Evolutionary conservation across 2,113 vertebrate genomes (phyloP).

Genomic region (Balaenoptera acutorostrata): DNA sequence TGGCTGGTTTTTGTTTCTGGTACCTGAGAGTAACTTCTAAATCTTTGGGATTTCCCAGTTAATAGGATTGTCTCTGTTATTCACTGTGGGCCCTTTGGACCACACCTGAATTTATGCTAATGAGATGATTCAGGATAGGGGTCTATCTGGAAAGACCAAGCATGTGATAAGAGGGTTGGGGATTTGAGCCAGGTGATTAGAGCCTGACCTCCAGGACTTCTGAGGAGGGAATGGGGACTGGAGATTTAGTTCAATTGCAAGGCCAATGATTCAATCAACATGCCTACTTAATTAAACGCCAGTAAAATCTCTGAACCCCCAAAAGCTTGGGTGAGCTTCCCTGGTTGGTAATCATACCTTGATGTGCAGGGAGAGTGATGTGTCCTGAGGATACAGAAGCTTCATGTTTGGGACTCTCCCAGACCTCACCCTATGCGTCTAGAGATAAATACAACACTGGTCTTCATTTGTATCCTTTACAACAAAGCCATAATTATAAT

Average conservation of each 20-base stretch:
- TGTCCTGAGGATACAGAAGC: not conserved
- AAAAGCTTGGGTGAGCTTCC: not conserved
- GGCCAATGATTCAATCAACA: not conserved
- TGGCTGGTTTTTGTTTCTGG: not conserved
- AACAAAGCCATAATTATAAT: not conserved
- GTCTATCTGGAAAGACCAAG: not conserved
- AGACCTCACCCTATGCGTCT: not conserved
- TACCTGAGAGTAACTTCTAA: not conserved
- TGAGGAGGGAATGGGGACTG: not conserved
- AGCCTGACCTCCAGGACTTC: not conserved
- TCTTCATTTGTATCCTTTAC: not conserved
- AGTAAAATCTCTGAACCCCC: not conserved
- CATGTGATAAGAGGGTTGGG: not conserved
- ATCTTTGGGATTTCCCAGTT: not conserved
- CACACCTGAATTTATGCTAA: not conserved
- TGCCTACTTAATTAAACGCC: not conserved
- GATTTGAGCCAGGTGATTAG: not conserved
- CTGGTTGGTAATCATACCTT: not conserved
- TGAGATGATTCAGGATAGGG: not conserved
- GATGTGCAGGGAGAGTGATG: not conserved
- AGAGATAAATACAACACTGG: not conserved
- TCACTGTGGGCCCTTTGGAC: not conserved
- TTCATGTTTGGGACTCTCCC: not conserved
- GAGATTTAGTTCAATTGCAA: not conserved
- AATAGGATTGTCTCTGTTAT: not conserved